Percentiles rank a stretch among this genome's conserved stretches.
phyloP scores from a whole-genome alignment of 2,888 invertebrate species.

The Suillia variegata region DNA sequence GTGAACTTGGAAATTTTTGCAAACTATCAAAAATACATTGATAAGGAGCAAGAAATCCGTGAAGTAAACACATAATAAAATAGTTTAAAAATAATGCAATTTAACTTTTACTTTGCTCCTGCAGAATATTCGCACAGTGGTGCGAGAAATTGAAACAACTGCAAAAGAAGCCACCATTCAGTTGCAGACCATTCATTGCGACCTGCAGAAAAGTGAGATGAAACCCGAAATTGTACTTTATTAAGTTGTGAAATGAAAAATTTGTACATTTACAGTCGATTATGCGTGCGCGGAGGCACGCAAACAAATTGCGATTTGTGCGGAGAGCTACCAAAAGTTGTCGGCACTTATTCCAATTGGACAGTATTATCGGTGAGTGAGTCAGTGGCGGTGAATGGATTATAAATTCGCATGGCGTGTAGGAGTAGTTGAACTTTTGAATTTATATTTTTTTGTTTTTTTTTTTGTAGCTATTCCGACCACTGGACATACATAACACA shows the following conservation, averaged over 20 bases:
- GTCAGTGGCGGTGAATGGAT: background rate
- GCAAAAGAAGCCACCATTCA: slow-evolving; percentile 79
- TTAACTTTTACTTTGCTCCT: slow-evolving; percentile 4
- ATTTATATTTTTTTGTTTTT: slow-evolving; percentile 9
- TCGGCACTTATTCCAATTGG: slow-evolving; percentile 71
- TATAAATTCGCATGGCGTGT: slow-evolving; percentile 17
- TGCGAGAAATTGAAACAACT: slow-evolving; percentile 75
- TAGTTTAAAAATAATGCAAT: background rate
- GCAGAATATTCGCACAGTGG: slow-evolving; percentile 52
- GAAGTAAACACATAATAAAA: slow-evolving; percentile 66
- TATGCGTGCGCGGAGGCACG: slow-evolving; percentile 70
- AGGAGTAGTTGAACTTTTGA: background rate
- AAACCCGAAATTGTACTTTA: too few relatives aligned
- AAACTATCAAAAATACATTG: slow-evolving; percentile 78
- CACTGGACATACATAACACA: slow-evolving; percentile 87
- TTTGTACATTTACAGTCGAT: slow-evolving; percentile 66
- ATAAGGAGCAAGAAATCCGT: slow-evolving; percentile 77
- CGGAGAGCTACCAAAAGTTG: slow-evolving; percentile 69
- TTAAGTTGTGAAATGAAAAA: background rate
- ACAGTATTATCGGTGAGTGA: slow-evolving; percentile 76
- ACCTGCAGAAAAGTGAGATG: slow-evolving; percentile 72
- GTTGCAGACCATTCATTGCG: slow-evolving; percentile 83
- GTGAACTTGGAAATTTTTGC: slow-evolving; percentile 70
- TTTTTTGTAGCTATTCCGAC: slow-evolving; percentile 73
- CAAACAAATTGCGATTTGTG: slow-evolving; percentile 70